Percentiles rank a stretch among this genome's conserved stretches.
Conservation (phyloP, 2,888 invertebrate genomes). For the Kuschelorhynchus macadamiae region DNA sequence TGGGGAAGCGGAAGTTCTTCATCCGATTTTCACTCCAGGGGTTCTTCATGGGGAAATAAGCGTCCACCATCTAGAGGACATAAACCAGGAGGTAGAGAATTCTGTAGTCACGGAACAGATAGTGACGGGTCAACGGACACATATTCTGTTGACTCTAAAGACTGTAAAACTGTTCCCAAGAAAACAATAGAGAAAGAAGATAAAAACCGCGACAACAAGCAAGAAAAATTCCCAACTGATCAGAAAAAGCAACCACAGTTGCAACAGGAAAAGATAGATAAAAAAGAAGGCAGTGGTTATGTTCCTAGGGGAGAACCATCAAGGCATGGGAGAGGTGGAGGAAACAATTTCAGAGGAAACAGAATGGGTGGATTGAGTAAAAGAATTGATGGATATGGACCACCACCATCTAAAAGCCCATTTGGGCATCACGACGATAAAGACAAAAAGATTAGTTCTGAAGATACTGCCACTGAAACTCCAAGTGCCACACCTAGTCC, state of each 20-base stretch:
- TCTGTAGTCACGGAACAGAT: constrained; percentile 74
- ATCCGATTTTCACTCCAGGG: constrained; percentile 55
- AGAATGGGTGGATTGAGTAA: constrained; percentile 71
- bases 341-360: constrained; percentile 60
- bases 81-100: constrained; percentile 72
- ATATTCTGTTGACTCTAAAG: constrained; percentile 51
- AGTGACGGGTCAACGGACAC: constrained; percentile 66
- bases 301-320: constrained; percentile 92
- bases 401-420: constrained; percentile 85
- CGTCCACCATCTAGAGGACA: constrained; percentile 67
- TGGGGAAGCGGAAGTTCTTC: constrained; percentile 54
- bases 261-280: constrained; percentile 52
- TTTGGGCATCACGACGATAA: constrained; percentile 71
- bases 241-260: constrained; percentile 51
- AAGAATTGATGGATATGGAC: constrained; percentile 83
- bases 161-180: constrained; percentile 48
- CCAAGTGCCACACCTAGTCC: constrained; percentile 7
- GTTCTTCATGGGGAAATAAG: constrained; percentile 35
- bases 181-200: constrained; percentile 55
- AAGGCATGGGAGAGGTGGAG: constrained; percentile 83
- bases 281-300: constrained; percentile 68
- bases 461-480: constrained; percentile 25
- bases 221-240: constrained; percentile 55
- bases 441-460: constrained; percentile 59
- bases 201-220: constrained; percentile 56